Conservation (phyloP, 1,140 invertebrate genomes). For the Notospermus geniculatus region DNA sequence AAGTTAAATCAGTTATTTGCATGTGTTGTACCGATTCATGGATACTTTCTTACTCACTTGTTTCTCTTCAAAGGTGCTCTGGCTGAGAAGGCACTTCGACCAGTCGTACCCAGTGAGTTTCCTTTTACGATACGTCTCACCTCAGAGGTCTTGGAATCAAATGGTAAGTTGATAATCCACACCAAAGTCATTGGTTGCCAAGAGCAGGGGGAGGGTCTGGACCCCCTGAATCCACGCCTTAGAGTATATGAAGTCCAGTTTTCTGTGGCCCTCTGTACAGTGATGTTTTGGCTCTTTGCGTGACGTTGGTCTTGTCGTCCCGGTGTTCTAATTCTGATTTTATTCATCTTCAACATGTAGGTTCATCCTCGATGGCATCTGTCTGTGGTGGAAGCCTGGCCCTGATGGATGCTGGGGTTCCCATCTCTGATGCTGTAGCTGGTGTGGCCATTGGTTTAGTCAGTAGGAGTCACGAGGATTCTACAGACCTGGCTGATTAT, state of each 20-base stretch:
- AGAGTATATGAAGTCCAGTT: too few species aligned
- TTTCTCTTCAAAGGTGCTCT: constrained; percentile 66
- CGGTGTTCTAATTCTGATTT: too few species aligned
- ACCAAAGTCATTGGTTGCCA: too few species aligned
- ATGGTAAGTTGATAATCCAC: constrained; percentile 67
- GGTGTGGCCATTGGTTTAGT: constrained; percentile 94
- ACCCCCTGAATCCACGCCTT: too few species aligned
- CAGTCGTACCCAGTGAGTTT: constrained; percentile 66
- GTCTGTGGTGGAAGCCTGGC: constrained; percentile 94
- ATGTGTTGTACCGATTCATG: background rate
- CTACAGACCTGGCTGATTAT: constrained; percentile 68
- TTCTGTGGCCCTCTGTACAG: too few species aligned
- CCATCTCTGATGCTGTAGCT: constrained; percentile 75
- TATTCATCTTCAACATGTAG: constrained; percentile 39
- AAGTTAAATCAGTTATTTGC: too few species aligned
- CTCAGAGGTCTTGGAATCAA: constrained; percentile 95
- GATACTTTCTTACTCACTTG: background rate
- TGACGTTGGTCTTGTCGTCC: too few species aligned
- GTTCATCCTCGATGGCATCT: constrained; percentile 97
- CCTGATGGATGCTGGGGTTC: constrained; percentile 90
- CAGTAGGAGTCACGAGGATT: constrained; percentile 60
- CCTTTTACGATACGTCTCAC: constrained; percentile 90
- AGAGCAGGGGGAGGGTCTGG: too few species aligned
- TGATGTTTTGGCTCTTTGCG: too few species aligned
- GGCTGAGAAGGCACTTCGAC: constrained; percentile 83